phyloP scores from a whole-genome alignment of 2,113 vertebrate genomes.

The Rhabdornis inornatus region DNA sequence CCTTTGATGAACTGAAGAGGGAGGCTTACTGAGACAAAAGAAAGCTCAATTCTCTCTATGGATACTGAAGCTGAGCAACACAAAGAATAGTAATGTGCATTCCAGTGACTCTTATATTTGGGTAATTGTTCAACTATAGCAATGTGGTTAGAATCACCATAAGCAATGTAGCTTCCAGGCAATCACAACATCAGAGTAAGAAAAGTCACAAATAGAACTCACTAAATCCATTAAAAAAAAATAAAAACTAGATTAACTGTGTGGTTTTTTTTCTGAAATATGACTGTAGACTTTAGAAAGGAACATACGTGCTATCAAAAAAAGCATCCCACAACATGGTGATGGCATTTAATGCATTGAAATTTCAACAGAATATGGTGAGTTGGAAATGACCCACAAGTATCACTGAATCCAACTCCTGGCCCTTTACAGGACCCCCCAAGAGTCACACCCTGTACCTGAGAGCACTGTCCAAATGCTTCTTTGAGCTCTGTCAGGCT shows the following conservation, averaged over 20 bases:
- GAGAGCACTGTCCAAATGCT: background rate
- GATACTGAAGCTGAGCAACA: background rate
- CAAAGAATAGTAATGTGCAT: background rate
- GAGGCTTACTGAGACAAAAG: background rate
- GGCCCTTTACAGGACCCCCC: background rate
- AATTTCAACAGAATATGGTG: background rate
- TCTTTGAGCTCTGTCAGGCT: background rate
- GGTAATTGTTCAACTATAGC: background rate
- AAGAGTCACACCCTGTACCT: background rate
- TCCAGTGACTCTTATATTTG: background rate
- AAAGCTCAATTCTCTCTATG: background rate
- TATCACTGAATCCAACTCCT: background rate
- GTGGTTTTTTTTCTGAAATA: fast-evolving
- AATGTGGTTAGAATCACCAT: background rate
- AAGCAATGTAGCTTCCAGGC: background rate
- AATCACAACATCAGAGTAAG: background rate
- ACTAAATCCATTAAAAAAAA: background rate
- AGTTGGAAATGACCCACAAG: background rate
- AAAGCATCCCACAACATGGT: background rate
- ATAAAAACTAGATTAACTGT: background rate
- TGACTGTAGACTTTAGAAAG: background rate
- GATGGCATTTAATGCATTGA: background rate
- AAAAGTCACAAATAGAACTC: background rate
- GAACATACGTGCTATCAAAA: background rate
- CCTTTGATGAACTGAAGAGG: background rate